Evolutionary conservation across 2,797 vertebrate species (phyloP), one percentile per base, ranked within the genome.

Genomic region (Setipinna tenuifilis): DNA sequence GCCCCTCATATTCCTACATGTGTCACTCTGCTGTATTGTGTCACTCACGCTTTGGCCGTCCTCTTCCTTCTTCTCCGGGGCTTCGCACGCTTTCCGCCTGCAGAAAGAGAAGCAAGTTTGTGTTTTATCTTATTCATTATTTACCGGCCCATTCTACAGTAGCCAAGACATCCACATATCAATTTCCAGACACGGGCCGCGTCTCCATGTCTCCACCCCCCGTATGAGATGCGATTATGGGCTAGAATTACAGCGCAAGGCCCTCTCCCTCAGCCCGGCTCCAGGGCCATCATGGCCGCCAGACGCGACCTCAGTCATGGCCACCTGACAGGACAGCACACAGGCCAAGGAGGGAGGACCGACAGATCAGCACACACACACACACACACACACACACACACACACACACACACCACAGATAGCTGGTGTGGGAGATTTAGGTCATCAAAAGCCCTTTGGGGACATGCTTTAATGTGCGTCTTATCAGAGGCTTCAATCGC

Each of bases 31-130:
- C n/a, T 48, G 10, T 48, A 4, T 48, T 48, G 46, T 6, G 2
- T 50, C n/a, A 94, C 97, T 97, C 90, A 99, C 98, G 0, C 95
- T 98, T 96, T 98, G 98, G 94, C 95, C 96, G 90, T 99, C 98
- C 83, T 99, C 98, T 68, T 98, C 97, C 90, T 93, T 97, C 92
- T 92, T 97, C 87, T 98, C 98, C 96, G 97, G 97, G 0, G 97
- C 97, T 75, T 75, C 68, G 14, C 68, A 75, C 91, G 97, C 98
- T 98, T 98, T 99, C 93, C 98, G 97, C 97, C 98, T 99, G 93
- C 88, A 89, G 85, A 83, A 35, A 93, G 92, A 88, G 91, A 90
- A 88, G 89, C 85, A 58, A 86, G 86, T 93, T 75, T 75, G 68
- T 17, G 31, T 41, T 75, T 71, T 0, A 41, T 75, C 7, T 31